These are phyloP conservation scores for Asarcornis scutulata DNA, from an alignment of 2,113 vertebrate species.

Conservation along the genomic window DNA sequence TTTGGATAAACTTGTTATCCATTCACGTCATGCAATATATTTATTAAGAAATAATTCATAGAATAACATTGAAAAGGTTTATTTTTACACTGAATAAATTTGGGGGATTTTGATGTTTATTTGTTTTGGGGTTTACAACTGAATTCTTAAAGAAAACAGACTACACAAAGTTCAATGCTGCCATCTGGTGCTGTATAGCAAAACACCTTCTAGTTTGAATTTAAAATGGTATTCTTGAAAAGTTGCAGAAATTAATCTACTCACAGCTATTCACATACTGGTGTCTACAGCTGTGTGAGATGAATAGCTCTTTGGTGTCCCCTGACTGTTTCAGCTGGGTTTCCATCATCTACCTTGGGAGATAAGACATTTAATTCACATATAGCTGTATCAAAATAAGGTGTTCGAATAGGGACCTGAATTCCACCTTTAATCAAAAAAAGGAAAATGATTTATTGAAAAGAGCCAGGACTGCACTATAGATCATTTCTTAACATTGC, in stretches of 20 bases:
- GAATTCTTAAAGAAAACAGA: background rate
- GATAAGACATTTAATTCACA: background rate
- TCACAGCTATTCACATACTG: background rate
- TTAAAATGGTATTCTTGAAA: background rate
- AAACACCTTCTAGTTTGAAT: background rate
- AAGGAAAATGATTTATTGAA: background rate
- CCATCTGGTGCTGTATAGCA: constrained; percentile 70
- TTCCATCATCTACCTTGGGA: background rate
- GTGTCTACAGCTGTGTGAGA: background rate
- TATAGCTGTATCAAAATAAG: background rate
- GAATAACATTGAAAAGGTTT: background rate
- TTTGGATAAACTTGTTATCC: background rate
- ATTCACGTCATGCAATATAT: background rate
- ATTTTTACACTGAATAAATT: background rate
- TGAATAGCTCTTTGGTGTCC: background rate
- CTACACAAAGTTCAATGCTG: constrained; percentile 67
- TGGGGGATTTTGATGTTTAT: background rate
- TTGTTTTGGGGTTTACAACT: background rate
- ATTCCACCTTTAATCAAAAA: background rate
- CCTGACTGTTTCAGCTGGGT: background rate
- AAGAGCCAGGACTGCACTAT: background rate
- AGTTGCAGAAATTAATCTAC: background rate
- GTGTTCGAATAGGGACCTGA: background rate
- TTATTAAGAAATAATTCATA: background rate
- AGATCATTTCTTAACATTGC: background rate